A percentile compares a stretch with the other conserved stretches of the same genome.
These are phyloP conservation scores for Ceratotherium simum DNA, from an alignment of 2,113 vertebrate species.

Conservation along the genomic window DNA sequence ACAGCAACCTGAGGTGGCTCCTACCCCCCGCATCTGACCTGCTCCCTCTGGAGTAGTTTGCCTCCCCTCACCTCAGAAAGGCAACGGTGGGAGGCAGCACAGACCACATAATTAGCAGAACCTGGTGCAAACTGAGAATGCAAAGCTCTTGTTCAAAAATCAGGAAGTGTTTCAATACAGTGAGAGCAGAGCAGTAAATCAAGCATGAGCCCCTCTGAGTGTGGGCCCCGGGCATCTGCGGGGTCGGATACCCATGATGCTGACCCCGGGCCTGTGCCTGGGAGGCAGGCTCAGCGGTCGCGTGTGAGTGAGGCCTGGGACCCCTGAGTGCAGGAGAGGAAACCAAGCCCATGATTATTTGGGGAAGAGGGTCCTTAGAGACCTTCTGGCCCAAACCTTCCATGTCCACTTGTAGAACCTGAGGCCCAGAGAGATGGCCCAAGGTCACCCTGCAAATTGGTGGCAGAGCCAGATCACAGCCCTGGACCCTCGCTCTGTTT, in stretches of 20 bases:
- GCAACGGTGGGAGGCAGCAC: neutral
- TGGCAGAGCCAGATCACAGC: neutral
- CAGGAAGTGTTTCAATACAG: neutral
- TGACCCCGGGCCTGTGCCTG: neutral
- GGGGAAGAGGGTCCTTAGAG: neutral
- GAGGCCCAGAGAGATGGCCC: neutral
- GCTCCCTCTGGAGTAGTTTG: neutral
- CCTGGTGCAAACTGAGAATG: neutral
- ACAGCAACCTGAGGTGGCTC: neutral
- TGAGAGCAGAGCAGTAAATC: neutral
- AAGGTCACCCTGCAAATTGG: neutral
- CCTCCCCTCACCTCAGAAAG: neutral
- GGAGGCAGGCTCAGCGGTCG: neutral
- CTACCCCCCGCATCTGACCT: neutral
- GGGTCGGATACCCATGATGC: accelerated
- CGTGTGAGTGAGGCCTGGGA: neutral
- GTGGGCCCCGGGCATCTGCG: too few relatives aligned
- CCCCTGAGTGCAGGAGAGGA: neutral
- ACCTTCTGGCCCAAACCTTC: neutral
- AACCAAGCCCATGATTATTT: neutral
- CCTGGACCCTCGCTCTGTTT: neutral
- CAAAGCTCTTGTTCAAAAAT: neutral
- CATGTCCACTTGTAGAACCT: neutral
- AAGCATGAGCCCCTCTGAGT: neutral
- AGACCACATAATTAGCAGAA: neutral